Evolutionary conservation across 2,113 vertebrate genomes (phyloP).

Genomic region (Calidris pygmaea): DNA sequence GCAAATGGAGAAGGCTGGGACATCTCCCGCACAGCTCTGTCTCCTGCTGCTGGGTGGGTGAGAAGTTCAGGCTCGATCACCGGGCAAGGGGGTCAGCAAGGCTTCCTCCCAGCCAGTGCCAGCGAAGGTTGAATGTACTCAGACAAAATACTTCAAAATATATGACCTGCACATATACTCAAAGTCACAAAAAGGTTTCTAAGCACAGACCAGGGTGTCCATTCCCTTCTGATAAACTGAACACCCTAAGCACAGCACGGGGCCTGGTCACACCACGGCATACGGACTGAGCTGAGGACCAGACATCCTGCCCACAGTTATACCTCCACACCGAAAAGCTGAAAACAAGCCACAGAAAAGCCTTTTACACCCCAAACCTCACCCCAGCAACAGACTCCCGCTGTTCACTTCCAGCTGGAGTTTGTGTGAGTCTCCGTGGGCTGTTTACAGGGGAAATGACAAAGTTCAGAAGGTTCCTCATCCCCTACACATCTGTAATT

Average conservation of each 20-base stretch:
- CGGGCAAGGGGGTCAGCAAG: not conserved
- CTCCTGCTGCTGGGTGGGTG: not conserved
- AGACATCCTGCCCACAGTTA: not conserved
- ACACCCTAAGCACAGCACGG: not conserved
- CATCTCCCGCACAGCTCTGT: not conserved
- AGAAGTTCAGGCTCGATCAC: not conserved
- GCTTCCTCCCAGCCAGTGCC: not conserved
- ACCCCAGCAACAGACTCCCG: not conserved
- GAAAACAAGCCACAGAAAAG: not conserved
- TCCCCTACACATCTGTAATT: constrained; percentile 46
- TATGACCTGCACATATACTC: not conserved
- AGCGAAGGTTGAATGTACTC: not conserved
- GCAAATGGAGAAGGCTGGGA: not conserved
- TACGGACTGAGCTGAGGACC: not conserved
- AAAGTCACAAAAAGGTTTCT: not conserved
- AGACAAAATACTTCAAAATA: not conserved
- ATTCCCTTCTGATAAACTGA: not conserved
- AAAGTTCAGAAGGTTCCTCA: constrained; percentile 55
- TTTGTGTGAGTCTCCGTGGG: not conserved
- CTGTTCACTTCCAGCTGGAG: constrained; percentile 7
- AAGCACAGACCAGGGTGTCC: not conserved
- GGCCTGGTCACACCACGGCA: not conserved
- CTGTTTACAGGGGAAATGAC: constrained; percentile 33
- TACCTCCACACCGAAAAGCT: not conserved
- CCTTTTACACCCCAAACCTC: not conserved